Conservation (phyloP, 2,797 vertebrate species). For the Silurus aristotelis region DNA sequence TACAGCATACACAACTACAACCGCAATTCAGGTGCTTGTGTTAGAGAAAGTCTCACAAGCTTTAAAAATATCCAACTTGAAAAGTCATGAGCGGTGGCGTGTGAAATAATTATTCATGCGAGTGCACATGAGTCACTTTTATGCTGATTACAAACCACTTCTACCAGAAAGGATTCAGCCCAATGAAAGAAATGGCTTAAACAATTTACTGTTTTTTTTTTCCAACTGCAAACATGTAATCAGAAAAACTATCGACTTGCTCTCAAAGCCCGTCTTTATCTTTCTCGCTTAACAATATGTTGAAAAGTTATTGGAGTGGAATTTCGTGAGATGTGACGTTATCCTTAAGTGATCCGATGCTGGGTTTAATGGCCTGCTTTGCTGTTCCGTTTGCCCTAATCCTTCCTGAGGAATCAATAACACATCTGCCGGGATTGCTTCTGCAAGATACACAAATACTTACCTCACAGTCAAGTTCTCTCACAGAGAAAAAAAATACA, state of each 20-base stretch:
- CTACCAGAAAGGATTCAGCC: neutral
- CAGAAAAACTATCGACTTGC: conserved; percentile 4
- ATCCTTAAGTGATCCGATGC: conserved; percentile 28
- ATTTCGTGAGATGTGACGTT: conserved; percentile 38
- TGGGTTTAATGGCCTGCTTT: conserved; percentile 35
- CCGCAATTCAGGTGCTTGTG: neutral
- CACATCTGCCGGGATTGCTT: conserved; percentile 26
- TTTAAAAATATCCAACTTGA: conserved; percentile 1
- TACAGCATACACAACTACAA: neutral
- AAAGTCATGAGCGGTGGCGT: neutral
- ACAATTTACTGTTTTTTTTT: neutral
- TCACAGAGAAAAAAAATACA: conserved; percentile 12
- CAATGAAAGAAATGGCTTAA: neutral
- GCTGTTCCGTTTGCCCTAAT: conserved; percentile 40
- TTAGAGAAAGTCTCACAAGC: neutral
- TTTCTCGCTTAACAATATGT: conserved; percentile 8
- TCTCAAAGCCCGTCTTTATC: conserved; percentile 20
- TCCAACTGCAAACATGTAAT: conserved; percentile 5
- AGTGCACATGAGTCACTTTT: neutral
- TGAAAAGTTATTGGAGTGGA: conserved; percentile 11
- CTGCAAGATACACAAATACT: conserved; percentile 31
- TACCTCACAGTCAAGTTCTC: conserved; percentile 6
- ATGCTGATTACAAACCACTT: conserved; percentile 13
- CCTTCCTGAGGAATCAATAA: conserved; percentile 42
- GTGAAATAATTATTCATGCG: neutral